Percentiles rank a stretch among this genome's conserved stretches.
Evolutionary conservation across 1,140 invertebrate species (phyloP).

Genomic region (Zaprionus taronus): DNA sequence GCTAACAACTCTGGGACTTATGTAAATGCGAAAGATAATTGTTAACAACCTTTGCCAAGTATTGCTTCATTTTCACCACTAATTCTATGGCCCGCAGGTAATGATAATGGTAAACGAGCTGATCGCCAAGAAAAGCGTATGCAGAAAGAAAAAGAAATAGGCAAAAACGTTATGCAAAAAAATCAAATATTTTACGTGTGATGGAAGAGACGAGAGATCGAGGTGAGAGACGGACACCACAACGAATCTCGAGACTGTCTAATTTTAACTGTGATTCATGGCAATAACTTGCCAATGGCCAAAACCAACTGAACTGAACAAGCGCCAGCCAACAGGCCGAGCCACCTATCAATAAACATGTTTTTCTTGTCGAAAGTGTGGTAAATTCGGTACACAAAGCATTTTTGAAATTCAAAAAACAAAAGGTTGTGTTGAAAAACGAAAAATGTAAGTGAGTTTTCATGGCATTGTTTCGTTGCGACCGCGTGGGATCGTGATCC

Average conservation of each 20-base stretch:
- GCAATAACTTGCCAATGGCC: slow-evolving; percentile 49
- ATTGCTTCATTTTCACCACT: slow-evolving; percentile 69
- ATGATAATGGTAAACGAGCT: slow-evolving; percentile 37
- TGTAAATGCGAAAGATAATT: slow-evolving; percentile 67
- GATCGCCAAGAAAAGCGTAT: slow-evolving; percentile 29
- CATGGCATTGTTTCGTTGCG: slow-evolving; percentile 53
- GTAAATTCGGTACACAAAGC: slow-evolving; percentile 35
- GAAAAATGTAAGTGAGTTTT: slow-evolving; percentile 63
- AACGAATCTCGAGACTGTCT: slow-evolving; percentile 48
- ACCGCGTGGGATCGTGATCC: slow-evolving; percentile 22
- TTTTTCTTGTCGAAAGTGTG: slow-evolving; percentile 62
- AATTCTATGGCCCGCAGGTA: slow-evolving; percentile 55
- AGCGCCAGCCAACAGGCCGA: slow-evolving; percentile 22
- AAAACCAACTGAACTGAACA: slow-evolving; percentile 46
- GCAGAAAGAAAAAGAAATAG: slow-evolving; percentile 21
- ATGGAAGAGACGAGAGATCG: not conserved
- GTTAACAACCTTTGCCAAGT: slow-evolving; percentile 31
- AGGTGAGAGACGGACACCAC: slow-evolving; percentile 4
- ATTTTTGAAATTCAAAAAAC: slow-evolving; percentile 18
- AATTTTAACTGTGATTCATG: slow-evolving; percentile 79
- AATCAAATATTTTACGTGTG: slow-evolving; percentile 16
- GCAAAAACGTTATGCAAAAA: slow-evolving; percentile 70
- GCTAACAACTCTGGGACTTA: slow-evolving; percentile 49
- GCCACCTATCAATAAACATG: slow-evolving; percentile 63
- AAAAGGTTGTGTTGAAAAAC: slow-evolving; percentile 21